phyloP scores from a whole-genome alignment of 2,888 invertebrate genomes.

The Temnothorax unifasciatus region DNA sequence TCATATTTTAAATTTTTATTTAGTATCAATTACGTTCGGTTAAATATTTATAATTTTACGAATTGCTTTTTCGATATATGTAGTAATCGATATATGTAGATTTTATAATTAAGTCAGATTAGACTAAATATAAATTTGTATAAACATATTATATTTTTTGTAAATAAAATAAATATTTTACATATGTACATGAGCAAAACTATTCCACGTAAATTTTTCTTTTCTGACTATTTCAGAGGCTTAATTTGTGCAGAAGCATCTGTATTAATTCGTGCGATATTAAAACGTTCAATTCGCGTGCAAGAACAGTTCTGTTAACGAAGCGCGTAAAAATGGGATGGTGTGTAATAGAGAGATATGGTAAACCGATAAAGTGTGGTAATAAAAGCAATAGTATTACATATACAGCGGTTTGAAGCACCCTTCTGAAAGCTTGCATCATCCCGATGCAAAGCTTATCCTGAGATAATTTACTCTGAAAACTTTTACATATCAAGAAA shows the following conservation, averaged over 20 bases:
- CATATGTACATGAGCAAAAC: neutral
- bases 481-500: neutral
- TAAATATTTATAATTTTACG: neutral
- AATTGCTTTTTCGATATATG: neutral
- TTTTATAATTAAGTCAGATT: neutral
- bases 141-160: neutral
- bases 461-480: neutral
- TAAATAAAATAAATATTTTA: neutral
- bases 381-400: conserved; percentile 68
- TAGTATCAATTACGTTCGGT: neutral
- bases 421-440: neutral
- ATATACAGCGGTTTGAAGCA: conserved; percentile 36
- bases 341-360: conserved; percentile 65
- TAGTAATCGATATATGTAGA: no score
- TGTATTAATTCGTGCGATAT: conserved; percentile 22
- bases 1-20: neutral
- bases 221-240: neutral
- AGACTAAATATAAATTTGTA: neutral
- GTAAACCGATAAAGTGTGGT: conserved; percentile 70
- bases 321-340: conserved; percentile 29
- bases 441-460: neutral
- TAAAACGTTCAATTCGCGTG: conserved; percentile 25
- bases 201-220: neutral
- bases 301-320: conserved; percentile 6
- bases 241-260: conserved; percentile 21